A percentile compares a stretch with the other conserved stretches of the same genome.
phyloP scores from a whole-genome alignment of 2,113 vertebrate genomes.

The Lepus americanus region DNA sequence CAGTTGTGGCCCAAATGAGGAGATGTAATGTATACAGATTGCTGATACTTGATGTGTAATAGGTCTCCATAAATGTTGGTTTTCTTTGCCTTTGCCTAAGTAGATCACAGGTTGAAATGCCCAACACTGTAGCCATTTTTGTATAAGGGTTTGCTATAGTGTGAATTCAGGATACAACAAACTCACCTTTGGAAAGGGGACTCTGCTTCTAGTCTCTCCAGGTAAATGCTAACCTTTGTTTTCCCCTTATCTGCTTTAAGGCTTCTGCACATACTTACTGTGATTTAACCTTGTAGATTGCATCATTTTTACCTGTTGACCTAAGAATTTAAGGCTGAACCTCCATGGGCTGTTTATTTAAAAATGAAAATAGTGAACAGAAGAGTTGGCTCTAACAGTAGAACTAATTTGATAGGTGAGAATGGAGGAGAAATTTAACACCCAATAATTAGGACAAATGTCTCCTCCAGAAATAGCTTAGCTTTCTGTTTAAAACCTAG shows the following conservation, averaged over 20 bases:
- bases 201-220: conserved; percentile 76
- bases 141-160: conserved; percentile 61
- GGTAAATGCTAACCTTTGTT: conserved; percentile 68
- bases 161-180: conserved; percentile 4
- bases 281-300: not conserved
- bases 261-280: not conserved
- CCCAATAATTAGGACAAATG: not conserved
- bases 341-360: not conserved
- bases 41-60: not conserved
- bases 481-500: conserved; percentile 5
- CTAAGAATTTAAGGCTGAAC: conserved; percentile 1
- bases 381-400: conserved; percentile 36
- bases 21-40: not conserved
- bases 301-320: not conserved
- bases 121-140: conserved; percentile 61
- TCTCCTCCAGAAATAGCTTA: conserved; percentile 41
- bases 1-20: not conserved
- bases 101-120: not conserved
- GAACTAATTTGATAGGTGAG: not conserved
- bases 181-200: conserved; percentile 82
- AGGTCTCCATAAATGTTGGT: not conserved
- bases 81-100: conserved; percentile 28
- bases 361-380: conserved; percentile 35
- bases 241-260: not conserved
- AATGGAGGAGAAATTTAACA: not conserved